Conservation (phyloP, 1,140 invertebrate genomes). For the Micrasema longulum region DNA sequence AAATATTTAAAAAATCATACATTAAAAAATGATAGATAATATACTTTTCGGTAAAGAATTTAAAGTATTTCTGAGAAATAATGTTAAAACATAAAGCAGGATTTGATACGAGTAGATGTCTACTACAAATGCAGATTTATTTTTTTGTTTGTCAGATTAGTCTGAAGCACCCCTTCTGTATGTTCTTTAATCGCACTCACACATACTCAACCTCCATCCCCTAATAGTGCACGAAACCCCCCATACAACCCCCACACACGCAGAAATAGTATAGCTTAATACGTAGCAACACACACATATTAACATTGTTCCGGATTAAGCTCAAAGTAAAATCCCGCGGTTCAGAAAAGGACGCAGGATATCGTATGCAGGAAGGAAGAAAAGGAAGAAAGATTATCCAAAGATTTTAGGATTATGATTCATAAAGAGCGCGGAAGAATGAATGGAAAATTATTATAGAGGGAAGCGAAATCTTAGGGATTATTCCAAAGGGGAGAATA, state of each 20-base stretch:
- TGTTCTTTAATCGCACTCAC: slow-evolving; percentile 2
- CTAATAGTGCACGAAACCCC: too few species aligned
- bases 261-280: too few species aligned
- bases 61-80: too few species aligned
- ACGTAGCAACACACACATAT: slow-evolving; percentile 26
- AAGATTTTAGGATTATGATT: slow-evolving; percentile 70
- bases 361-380: slow-evolving; percentile 51
- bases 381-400: slow-evolving; percentile 59
- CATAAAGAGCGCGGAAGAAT: slow-evolving; percentile 66
- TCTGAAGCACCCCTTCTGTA: slow-evolving; percentile 2
- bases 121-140: slow-evolving; percentile 31
- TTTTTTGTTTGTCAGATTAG: slow-evolving; percentile 25
- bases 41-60: too few species aligned
- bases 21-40: too few species aligned
- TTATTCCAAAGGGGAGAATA: too few species aligned
- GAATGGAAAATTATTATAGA: slow-evolving; percentile 67
- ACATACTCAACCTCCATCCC: too few species aligned
- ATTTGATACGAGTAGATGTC: too few species aligned
- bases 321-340: slow-evolving; percentile 20
- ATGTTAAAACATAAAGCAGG: too few species aligned
- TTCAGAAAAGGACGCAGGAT: slow-evolving; percentile 21
- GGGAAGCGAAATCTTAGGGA: slow-evolving; percentile 62
- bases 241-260: too few species aligned
- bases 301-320: slow-evolving; percentile 38
- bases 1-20: too few species aligned